Percentiles rank a stretch among this genome's conserved stretches.
phyloP scores from a whole-genome alignment of 2,113 vertebrate species.

The Myanophis thanlyinensis region DNA sequence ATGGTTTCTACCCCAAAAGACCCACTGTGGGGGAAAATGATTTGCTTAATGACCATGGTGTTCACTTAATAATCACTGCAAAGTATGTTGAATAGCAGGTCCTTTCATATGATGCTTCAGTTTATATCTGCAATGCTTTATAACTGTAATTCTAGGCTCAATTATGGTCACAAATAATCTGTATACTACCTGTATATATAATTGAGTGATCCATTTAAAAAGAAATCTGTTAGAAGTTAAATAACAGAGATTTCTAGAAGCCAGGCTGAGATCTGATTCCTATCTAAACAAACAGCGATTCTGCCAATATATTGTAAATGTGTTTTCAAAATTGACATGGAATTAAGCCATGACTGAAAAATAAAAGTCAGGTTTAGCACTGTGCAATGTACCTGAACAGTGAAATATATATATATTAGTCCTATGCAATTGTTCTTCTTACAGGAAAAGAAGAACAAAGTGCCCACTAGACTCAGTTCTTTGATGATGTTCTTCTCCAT shows the following conservation, averaged over 20 bases:
- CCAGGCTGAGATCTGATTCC: not conserved
- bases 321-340: not conserved
- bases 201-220: not conserved
- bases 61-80: not conserved
- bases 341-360: not conserved
- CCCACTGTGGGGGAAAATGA: not conserved
- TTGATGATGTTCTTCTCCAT: not conserved
- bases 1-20: not conserved
- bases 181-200: not conserved
- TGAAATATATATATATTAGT: not conserved
- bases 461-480: not conserved
- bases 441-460: not conserved
- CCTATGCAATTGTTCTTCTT: not conserved
- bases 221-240: not conserved
- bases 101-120: not conserved
- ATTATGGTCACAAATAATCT: not conserved
- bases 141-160: not conserved
- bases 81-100: not conserved
- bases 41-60: not conserved
- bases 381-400: not conserved
- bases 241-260: not conserved
- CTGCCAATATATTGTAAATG: not conserved
- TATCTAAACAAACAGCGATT: not conserved
- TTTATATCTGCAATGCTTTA: not conserved
- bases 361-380: not conserved